phyloP scores from a whole-genome alignment of 1,140 invertebrate genomes.

The Cydia fagiglandana region DNA sequence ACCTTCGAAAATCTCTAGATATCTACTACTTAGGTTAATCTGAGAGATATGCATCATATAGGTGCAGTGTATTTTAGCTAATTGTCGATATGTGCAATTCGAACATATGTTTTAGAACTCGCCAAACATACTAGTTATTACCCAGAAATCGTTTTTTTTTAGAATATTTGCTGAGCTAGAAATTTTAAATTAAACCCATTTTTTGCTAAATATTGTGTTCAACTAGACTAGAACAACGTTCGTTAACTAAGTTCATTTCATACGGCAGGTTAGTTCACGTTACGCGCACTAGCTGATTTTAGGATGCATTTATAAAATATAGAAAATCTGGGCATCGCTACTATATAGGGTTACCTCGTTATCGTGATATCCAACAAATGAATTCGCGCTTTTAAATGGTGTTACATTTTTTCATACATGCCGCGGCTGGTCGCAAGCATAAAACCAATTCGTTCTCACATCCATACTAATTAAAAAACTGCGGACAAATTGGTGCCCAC shows the following conservation, averaged over 20 bases:
- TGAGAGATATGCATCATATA: too few relatives aligned
- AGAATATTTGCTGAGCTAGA: background rate
- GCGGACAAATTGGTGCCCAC: conserved; percentile 70
- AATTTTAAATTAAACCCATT: background rate
- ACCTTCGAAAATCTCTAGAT: too few relatives aligned
- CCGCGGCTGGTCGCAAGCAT: conserved; percentile 46
- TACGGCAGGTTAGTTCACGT: conserved; percentile 1
- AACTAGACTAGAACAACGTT: background rate
- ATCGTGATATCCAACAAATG: conserved; percentile 23
- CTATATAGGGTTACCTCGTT: conserved; percentile 27
- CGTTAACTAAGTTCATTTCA: conserved; percentile 12
- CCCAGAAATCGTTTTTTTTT: background rate
- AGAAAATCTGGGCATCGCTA: conserved; percentile 4
- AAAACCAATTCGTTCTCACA: conserved; percentile 64
- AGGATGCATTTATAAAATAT: conserved; percentile 7
- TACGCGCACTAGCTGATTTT: conserved; percentile 15
- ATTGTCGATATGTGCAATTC: too few relatives aligned
- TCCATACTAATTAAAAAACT: conserved; percentile 74
- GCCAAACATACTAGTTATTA: background rate
- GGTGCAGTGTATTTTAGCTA: too few relatives aligned
- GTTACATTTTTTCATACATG: conserved; percentile 30
- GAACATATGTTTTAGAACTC: too few relatives aligned
- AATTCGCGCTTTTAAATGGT: conserved; percentile 29
- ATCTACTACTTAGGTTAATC: too few relatives aligned
- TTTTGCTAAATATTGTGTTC: background rate